These are phyloP conservation scores for Pseudolaguvia tuberculata DNA, from an alignment of 2,113 vertebrate species.

Conservation along the genomic window DNA sequence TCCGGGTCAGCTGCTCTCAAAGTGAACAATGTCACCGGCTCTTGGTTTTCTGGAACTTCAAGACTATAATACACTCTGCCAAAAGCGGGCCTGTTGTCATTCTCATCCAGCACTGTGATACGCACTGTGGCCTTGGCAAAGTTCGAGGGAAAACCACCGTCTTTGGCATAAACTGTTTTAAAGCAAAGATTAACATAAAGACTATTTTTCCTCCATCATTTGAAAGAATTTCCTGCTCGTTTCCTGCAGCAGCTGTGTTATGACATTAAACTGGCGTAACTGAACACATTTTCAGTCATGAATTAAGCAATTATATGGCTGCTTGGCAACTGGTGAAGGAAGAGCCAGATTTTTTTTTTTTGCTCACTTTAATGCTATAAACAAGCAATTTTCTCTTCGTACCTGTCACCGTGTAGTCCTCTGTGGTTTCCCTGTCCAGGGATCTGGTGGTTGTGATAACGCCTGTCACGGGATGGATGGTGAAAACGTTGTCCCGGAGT, in stretches of 20 bases:
- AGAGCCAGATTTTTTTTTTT: conserved; percentile 6
- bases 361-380: conserved; percentile 1
- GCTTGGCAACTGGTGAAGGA: conserved; percentile 24
- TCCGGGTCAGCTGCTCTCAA: conserved; percentile 85
- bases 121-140: conserved; percentile 77
- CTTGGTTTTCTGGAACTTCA: conserved; percentile 90
- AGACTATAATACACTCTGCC: conserved; percentile 75
- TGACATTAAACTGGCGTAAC: conserved; percentile 30
- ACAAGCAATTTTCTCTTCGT: conserved; percentile 23
- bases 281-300: conserved; percentile 22
- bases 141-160: conserved; percentile 80
- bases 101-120: conserved; percentile 81
- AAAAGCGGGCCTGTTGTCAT: conserved; percentile 82
- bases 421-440: conserved; percentile 78
- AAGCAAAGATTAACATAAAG: conserved; percentile 31
- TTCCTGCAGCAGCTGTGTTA: conserved; percentile 16
- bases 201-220: not conserved
- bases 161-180: conserved; percentile 82
- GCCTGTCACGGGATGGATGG: conserved; percentile 81
- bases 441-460: conserved; percentile 78
- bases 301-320: conserved; percentile 29
- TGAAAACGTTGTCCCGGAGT: conserved; percentile 77
- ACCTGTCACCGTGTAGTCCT: conserved; percentile 82
- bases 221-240: conserved; percentile 13
- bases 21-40: conserved; percentile 71